These are phyloP conservation scores for Ernsta delagoae DNA, from an alignment of 2,888 invertebrate species.

Conservation along the genomic window DNA sequence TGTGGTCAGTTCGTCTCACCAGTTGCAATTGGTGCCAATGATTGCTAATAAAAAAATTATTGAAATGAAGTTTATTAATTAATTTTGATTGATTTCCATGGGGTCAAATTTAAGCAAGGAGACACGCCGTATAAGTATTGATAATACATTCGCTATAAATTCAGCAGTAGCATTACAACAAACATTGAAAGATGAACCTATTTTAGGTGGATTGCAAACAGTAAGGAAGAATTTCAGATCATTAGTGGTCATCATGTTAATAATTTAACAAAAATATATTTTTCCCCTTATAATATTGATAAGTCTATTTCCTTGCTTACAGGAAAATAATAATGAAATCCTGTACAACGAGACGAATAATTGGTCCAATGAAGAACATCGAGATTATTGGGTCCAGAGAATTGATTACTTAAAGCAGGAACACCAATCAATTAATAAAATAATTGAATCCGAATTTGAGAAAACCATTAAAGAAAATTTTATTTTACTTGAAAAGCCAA, in stretches of 20 bases:
- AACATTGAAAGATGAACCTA: constrained; percentile 58
- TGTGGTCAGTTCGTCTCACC: no score
- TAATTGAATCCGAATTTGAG: constrained; percentile 71
- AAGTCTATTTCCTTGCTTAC: constrained; percentile 8
- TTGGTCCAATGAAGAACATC: constrained; percentile 49
- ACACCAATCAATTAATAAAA: constrained; percentile 72
- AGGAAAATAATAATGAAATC: constrained; percentile 56
- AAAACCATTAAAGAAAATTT: constrained; percentile 64
- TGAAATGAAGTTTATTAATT: no score
- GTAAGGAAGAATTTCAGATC: constrained; percentile 48
- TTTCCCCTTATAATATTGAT: background rate
- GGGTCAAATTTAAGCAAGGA: constrained; percentile 64
- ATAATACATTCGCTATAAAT: constrained; percentile 65
- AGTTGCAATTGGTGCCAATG: no score
- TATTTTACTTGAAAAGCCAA: constrained; percentile 55
- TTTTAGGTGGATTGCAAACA: constrained; percentile 54
- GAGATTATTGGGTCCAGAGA: constrained; percentile 71
- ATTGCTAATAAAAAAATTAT: no score
- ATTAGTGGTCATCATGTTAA: background rate
- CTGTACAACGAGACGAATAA: constrained; percentile 52
- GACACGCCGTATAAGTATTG: constrained; percentile 73
- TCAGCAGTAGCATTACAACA: constrained; percentile 61
- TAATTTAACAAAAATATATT: background rate
- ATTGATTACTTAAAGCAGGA: constrained; percentile 71
- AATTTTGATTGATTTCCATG: constrained; percentile 45